A percentile compares a stretch with the other conserved stretches of the same genome.
These are phyloP conservation scores for Macrotrachela quadricornifera DNA, from an alignment of 1,140 invertebrate species.

Conservation along the genomic window DNA sequence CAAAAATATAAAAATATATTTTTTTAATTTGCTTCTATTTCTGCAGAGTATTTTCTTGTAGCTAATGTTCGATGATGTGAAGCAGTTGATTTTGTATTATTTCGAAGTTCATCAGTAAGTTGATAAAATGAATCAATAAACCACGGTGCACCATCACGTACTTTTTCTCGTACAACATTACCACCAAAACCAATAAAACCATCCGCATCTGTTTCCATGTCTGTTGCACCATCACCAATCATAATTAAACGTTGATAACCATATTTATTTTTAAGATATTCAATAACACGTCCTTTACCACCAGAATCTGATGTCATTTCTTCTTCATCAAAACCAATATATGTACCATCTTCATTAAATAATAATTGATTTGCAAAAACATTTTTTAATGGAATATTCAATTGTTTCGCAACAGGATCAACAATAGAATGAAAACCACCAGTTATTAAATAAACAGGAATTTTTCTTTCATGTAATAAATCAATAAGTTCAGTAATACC, in stretches of 20 bases:
- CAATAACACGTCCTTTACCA: conserved; percentile 68
- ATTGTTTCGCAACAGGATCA: conserved; percentile 52
- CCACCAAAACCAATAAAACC: conserved; percentile 59
- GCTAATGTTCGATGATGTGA: too few species aligned
- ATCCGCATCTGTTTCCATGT: conserved; percentile 73
- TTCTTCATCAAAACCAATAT: conserved; percentile 73
- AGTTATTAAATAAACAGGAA: conserved; percentile 68
- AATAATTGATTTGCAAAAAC: conserved; percentile 64
- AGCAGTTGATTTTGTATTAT: background rate
- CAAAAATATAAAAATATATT: too few species aligned
- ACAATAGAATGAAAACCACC: conserved; percentile 78
- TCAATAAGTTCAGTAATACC: conserved; percentile 50
- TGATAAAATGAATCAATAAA: conserved; percentile 71
- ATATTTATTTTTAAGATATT: conserved; percentile 49
- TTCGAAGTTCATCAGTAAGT: conserved; percentile 36
- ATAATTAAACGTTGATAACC: conserved; percentile 59
- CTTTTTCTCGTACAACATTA: conserved; percentile 63
- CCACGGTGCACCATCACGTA: conserved; percentile 59
- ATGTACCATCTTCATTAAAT: conserved; percentile 62
- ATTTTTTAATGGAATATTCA: conserved; percentile 56
- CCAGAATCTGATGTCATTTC: conserved; percentile 53
- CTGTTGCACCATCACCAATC: conserved; percentile 85
- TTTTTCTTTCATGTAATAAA: conserved; percentile 46
- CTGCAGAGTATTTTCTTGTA: too few species aligned
- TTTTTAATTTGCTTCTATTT: too few species aligned